Evolutionary conservation across 2,113 vertebrate species (phyloP).

Genomic region (Mirounga angustirostris): DNA sequence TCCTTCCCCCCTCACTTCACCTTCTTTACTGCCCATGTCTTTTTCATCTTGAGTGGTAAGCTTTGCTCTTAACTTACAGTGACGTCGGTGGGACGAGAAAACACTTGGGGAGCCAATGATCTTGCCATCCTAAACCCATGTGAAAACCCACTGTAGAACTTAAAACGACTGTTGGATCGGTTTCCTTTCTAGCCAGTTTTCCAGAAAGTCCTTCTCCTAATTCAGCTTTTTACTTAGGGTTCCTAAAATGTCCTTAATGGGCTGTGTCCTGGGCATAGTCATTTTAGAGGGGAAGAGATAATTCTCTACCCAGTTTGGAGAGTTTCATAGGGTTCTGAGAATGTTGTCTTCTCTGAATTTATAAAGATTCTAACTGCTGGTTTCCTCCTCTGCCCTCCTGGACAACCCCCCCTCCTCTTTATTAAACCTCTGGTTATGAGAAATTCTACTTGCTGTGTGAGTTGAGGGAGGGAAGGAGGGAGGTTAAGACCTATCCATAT

Average conservation of each 20-base stretch:
- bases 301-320: not conserved
- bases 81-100: constrained; percentile 12
- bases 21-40: not conserved
- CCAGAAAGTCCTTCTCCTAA: not conserved
- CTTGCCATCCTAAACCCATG: not conserved
- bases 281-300: not conserved
- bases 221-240: not conserved
- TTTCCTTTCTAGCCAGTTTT: not conserved
- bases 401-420: not conserved
- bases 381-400: not conserved
- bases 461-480: not conserved
- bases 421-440: not conserved
- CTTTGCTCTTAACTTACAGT: constrained; percentile 56
- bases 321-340: not conserved
- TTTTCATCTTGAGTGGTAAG: not conserved
- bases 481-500: not conserved
- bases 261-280: not conserved
- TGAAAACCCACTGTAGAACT: not conserved
- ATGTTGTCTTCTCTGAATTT: not conserved
- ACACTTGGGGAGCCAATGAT: constrained; percentile 23
- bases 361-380: not conserved
- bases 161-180: not conserved
- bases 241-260: not conserved
- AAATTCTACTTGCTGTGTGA: not conserved
- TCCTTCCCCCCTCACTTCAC: not conserved